Conservation (phyloP, 2,113 vertebrate genomes). For the Cryptotis parvus region DNA sequence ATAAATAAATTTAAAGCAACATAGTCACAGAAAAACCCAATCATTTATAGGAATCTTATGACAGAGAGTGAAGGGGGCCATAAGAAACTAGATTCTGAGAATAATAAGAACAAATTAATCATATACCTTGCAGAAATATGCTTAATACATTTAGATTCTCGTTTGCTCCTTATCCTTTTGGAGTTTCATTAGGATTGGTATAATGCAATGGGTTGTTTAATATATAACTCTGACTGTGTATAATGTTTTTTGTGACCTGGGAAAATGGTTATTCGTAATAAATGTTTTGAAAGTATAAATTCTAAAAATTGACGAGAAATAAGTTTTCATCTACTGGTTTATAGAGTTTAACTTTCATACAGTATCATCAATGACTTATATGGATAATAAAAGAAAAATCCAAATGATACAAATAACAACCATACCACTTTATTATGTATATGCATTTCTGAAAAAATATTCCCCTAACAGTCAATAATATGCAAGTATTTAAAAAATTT, state of each 20-base stretch:
- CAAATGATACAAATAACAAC: not conserved
- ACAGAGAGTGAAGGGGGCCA: too few species aligned
- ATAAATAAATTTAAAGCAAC: not conserved
- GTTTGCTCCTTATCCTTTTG: constrained; percentile 18
- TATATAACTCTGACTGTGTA: constrained; percentile 17
- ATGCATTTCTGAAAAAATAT: constrained; percentile 14
- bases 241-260: too few species aligned
- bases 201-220: constrained; percentile 5
- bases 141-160: not conserved
- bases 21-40: not conserved
- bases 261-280: too few species aligned
- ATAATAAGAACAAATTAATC: not conserved
- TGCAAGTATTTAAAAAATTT: not conserved
- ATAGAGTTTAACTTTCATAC: not conserved
- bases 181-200: not conserved
- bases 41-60: not conserved
- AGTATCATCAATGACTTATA: not conserved
- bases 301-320: not conserved
- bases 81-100: not conserved
- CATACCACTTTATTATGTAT: not conserved
- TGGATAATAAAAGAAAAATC: not conserved
- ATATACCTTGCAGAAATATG: not conserved
- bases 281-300: not conserved
- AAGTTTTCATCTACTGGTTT: not conserved
- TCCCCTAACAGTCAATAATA: not conserved